Evolutionary conservation across 2,113 vertebrate genomes (phyloP).

Genomic region (Embiotoca jacksoni): DNA sequence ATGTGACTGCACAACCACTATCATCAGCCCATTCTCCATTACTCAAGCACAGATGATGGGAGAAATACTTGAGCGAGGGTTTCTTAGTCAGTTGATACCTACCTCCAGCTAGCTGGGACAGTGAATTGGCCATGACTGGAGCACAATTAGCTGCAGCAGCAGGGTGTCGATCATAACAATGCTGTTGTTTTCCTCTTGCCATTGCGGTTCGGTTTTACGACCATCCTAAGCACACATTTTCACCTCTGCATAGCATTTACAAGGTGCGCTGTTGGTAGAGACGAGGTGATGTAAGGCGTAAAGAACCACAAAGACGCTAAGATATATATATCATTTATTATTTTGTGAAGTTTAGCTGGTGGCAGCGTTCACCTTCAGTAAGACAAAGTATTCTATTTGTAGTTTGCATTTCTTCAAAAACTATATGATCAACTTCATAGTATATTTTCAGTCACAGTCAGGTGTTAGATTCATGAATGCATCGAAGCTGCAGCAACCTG

Average conservation of each 20-base stretch:
- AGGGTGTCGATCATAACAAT: slow-evolving; percentile 71
- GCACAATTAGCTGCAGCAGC: slow-evolving; percentile 77
- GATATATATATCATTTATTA: slow-evolving; percentile 55
- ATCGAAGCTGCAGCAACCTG: slow-evolving; percentile 56
- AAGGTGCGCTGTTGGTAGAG: slow-evolving; percentile 30
- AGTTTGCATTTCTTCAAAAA: neutral
- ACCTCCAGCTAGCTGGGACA: slow-evolving; percentile 57
- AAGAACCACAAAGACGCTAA: slow-evolving; percentile 7
- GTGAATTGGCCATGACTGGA: slow-evolving; percentile 63
- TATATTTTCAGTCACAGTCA: slow-evolving; percentile 43
- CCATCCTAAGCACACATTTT: slow-evolving; percentile 60
- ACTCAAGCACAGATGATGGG: slow-evolving; percentile 39
- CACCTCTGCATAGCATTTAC: slow-evolving; percentile 62
- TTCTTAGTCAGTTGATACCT: slow-evolving; percentile 38
- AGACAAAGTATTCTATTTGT: slow-evolving; percentile 14
- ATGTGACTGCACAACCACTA: slow-evolving; percentile 22
- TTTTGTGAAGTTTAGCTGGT: slow-evolving; percentile 27
- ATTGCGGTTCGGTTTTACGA: slow-evolving; percentile 71
- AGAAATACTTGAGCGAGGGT: slow-evolving; percentile 37
- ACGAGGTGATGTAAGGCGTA: slow-evolving; percentile 33
- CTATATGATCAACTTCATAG: neutral
- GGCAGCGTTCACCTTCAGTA: neutral
- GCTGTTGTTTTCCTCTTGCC: slow-evolving; percentile 75
- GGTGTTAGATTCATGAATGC: slow-evolving; percentile 55
- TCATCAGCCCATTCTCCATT: slow-evolving; percentile 37